Base-by-base conservation (phyloP, 1,140 invertebrate species). In the Drosophila orena region DNA sequence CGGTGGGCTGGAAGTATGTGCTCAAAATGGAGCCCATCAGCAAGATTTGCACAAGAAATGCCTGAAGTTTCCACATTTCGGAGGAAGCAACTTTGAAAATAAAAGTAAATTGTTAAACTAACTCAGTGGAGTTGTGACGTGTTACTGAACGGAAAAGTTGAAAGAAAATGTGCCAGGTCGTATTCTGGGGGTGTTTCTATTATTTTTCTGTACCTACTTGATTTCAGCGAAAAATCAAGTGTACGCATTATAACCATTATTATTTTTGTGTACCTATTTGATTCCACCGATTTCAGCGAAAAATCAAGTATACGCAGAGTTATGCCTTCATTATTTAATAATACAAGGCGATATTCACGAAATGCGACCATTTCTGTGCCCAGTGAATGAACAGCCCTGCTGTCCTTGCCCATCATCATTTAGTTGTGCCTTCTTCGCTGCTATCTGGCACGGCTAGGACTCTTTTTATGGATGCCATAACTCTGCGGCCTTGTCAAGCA, bases 1-100 rank as follows among this genome's bases (percentile, higher is more conserved):
- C 85, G 5, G 94, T 94, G 22, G 94, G 94, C 72, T 93, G 93
- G 84, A 95, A 95, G 86, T 95, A 95, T 14, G 95, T 94, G 73
- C 94, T 94, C 77, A 94, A 93, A 42, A 94, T 93, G 14, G 94
- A 94, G 66, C 93, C 93, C 6, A 95, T 88, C 77, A 95, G 92
- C 4, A 93, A 72, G 24, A 94, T 2, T 77, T 95, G 94, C 34
- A 94, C 72, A 1, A 92, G 30, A 37, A 92, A 30, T n/a, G 77
- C 69, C 24, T 66, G 72, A 53, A 89, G n/a, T 53, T 89, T 81
- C 91, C 88, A 92, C 91, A 91, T 91, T 66, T 44, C 77, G 4
- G 4, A 5, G 15, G 14, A 2, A 7, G 6, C 10, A 14, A 54
- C 14, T 38, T 14, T 0, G 14, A 14, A 35, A 11, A 22, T 11